Evolutionary conservation across 2,797 vertebrate species (phyloP).

Genomic region (Gambusia yucatana): DNA sequence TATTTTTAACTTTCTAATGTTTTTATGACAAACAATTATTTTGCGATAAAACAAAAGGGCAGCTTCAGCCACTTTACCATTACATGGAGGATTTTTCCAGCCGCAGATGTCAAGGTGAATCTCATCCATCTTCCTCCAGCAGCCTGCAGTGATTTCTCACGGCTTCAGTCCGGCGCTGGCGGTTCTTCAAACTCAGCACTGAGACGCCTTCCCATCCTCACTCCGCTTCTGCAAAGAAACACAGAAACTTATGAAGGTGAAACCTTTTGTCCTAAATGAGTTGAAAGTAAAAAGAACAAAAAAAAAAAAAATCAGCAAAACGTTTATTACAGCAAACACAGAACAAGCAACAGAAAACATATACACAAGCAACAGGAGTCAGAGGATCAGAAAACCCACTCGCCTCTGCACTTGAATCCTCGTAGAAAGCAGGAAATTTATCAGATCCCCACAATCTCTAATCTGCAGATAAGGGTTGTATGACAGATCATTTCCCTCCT

Average conservation of each 20-base stretch:
- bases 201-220: not conserved
- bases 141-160: not conserved
- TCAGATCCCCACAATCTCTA: not conserved
- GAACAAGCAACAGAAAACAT: no score
- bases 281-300: not conserved
- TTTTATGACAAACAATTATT: not conserved
- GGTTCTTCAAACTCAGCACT: slow-evolving; percentile 31
- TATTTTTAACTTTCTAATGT: not conserved
- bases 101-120: not conserved
- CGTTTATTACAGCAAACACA: not conserved
- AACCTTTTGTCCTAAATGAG: not conserved
- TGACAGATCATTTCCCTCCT: not conserved
- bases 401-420: not conserved
- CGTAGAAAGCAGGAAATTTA: not conserved
- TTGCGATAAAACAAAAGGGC: no score
- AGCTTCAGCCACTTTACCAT: slow-evolving; percentile 25
- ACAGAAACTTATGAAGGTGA: no score
- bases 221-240: not conserved
- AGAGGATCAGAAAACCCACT: not conserved
- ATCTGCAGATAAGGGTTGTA: not conserved
- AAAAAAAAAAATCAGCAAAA: not conserved
- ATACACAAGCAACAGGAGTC: not conserved
- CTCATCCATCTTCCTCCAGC: not conserved
- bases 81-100: not conserved
- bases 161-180: slow-evolving; percentile 50